Base-by-base conservation (phyloP, 2,888 invertebrate species). In the Synanthedon tipuliformis region DNA sequence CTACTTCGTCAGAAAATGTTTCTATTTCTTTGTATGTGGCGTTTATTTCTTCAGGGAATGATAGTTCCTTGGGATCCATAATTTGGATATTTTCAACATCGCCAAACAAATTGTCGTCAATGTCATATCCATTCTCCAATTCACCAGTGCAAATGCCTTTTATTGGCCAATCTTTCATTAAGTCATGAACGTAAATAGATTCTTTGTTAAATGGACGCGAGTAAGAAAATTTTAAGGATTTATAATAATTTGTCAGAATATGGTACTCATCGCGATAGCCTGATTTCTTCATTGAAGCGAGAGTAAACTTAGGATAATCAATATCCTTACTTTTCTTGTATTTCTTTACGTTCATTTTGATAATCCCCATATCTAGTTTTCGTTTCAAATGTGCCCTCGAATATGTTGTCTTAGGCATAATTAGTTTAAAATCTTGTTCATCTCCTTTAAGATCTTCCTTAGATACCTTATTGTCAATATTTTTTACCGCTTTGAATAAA, bases 251-350 rank as follows among this genome's bases (percentile, higher is more conserved):
- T 18, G 78, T 62, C 3, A 84, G 57, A 23, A 60, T 59, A 59
- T 72, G 74, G 56, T 73, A 84, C 61, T 87, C 81, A 61, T 72
- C 77, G 15, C 58, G 53, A 57, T 81, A 85, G 1, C 69, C 66
- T 3, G 65, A 68, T 3, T 77, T 69, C 16, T 55, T 52, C 18
- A 73, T 67, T 27, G 68, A 55, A 52, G 62, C 45, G 4, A 56
- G 48, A 0, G 66, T 71, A 41, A 73, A 59, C 69, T 77, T 85
- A 5, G 78, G 73, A 54, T 67, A 65, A 57, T 87, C 81, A 53
- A 86, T 86, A 58, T 81, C 74, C 67, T 81, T 86, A 4, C 78
- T 71, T 66, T 83, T 83, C 57, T 81, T 72, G 51, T 81, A 82
- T 54, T 64, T 78, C 59, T 73, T 84, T 50, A 57, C 61, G 40